These are phyloP conservation scores for Coleophora flavipennella DNA, from an alignment of 2,888 invertebrate genomes.

Conservation along the genomic window DNA sequence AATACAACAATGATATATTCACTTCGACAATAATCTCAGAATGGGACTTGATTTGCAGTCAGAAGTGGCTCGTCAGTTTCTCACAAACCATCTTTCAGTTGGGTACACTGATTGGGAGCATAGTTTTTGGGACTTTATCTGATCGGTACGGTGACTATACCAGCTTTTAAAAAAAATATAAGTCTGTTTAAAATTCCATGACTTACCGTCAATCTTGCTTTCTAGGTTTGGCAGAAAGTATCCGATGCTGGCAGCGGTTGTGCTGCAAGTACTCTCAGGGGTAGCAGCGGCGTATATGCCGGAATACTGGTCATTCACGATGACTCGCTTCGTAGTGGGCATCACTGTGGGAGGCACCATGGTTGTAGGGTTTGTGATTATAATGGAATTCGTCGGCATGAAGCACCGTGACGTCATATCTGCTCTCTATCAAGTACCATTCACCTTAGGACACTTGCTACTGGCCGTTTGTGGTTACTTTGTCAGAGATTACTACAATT, in stretches of 20 bases:
- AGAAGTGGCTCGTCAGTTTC: constrained; percentile 75
- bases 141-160: constrained; percentile 82
- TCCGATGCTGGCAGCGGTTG: constrained; percentile 79
- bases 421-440: constrained; percentile 79
- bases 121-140: constrained; percentile 80
- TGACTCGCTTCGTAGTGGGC: constrained; percentile 79
- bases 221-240: constrained; percentile 82
- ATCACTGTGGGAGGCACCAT: constrained; percentile 87
- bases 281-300: constrained; percentile 78
- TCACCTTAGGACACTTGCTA: constrained; percentile 78
- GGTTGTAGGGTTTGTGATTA: constrained; percentile 73
- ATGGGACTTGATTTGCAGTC: constrained; percentile 83
- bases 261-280: constrained; percentile 80
- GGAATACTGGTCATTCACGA: constrained; percentile 73
- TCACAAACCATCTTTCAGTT: constrained; percentile 84
- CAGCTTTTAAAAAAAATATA: no score
- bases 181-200: not conserved
- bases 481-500: constrained; percentile 75
- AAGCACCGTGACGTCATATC: constrained; percentile 70
- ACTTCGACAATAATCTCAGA: constrained; percentile 79
- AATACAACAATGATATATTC: constrained; percentile 77
- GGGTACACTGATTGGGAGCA: constrained; percentile 81
- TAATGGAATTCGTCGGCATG: constrained; percentile 78
- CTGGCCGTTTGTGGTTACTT: constrained; percentile 75
- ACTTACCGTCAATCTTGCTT: constrained; percentile 14